Percentiles rank a stretch among this genome's conserved stretches.
phyloP scores from a whole-genome alignment of 2,888 invertebrate genomes.

The Amphimallon solstitiale region DNA sequence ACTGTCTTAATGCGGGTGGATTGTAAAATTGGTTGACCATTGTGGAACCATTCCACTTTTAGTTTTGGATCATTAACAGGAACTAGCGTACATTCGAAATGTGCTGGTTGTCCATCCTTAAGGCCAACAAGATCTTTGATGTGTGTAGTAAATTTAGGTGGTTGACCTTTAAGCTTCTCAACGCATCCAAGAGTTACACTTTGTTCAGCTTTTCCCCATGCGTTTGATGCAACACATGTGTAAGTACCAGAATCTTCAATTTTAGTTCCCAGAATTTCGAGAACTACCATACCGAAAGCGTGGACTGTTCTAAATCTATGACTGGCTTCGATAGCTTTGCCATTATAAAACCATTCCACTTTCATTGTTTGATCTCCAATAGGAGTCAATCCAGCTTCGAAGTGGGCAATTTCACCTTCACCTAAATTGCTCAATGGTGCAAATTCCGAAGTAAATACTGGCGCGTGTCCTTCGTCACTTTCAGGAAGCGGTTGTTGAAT shows the following conservation, averaged over 20 bases:
- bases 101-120: slow-evolving; percentile 93
- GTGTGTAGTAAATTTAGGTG: slow-evolving; percentile 88
- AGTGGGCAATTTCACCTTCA: slow-evolving; percentile 97
- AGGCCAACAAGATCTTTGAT: slow-evolving; percentile 84
- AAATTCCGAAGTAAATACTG: slow-evolving; percentile 89
- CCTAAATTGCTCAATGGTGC: slow-evolving; percentile 83
- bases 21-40: slow-evolving; percentile 88
- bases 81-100: slow-evolving; percentile 93
- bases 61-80: slow-evolving; percentile 95
- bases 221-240: slow-evolving; percentile 88
- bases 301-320: slow-evolving; percentile 93
- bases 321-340: slow-evolving; percentile 85
- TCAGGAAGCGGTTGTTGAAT: slow-evolving; percentile 75
- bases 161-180: slow-evolving; percentile 85
- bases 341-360: slow-evolving; percentile 97
- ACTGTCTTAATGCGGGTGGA: slow-evolving; percentile 92
- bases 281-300: slow-evolving; percentile 96
- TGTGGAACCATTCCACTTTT: slow-evolving; percentile 97
- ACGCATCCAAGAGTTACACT: slow-evolving; percentile 84
- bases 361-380: slow-evolving; percentile 93
- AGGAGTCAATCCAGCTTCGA: slow-evolving; percentile 95
- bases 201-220: slow-evolving; percentile 89
- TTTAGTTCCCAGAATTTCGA: slow-evolving; percentile 95
- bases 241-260: slow-evolving; percentile 92
- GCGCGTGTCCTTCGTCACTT: slow-evolving; percentile 84